Evolutionary conservation across 2,113 vertebrate species (phyloP), one percentile per base, ranked within the genome.

Genomic region (Oenanthe melanoleuca): DNA sequence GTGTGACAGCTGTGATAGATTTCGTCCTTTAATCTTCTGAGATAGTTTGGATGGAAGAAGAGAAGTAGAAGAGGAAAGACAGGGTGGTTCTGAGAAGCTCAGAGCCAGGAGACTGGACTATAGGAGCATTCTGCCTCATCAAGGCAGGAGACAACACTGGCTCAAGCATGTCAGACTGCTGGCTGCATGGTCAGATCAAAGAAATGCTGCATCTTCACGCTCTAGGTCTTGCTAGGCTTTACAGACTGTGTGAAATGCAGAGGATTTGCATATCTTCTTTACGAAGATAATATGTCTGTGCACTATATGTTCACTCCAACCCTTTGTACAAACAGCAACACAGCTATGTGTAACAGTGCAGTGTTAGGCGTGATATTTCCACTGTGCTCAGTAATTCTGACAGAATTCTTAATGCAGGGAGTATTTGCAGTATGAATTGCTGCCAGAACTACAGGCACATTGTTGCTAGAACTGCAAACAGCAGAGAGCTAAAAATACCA

Each of bases 401-500:
- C 65, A 79, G 53, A 42, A 33, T 71, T 91, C 52, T 83, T 44
- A 65, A n/a, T 65, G 56, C 28, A 42, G 63, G 31, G 60, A 57
- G 25, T 66, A 60, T 86, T 94, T 83, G 66, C 63, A 67, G 67
- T 49, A 33, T n/a, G 60, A 85, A 70, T 44, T 92, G 33, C 59
- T 91, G 67, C 71, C 42, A 64, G 74, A 82, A 52, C 64, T 83
- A 50, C 4, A 38, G 65, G 56, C 60, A 44, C 8, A 2, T 50
- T 80, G 33, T 50, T 89, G 33, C 55, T 83, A 80, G 65, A 96
- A 66, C 34, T 73, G 64, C n/a, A 47, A 90, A 73, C 49, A 74
- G 26, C 31, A 33, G 44, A 66, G 28, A 59, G 28, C 52, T 92
- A 88, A 88, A 91, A 90, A 73, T 93, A 66, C 16, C 50, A 70